Conservation (phyloP, 2,113 vertebrate genomes). For the Callocephalon fimbriatum region DNA sequence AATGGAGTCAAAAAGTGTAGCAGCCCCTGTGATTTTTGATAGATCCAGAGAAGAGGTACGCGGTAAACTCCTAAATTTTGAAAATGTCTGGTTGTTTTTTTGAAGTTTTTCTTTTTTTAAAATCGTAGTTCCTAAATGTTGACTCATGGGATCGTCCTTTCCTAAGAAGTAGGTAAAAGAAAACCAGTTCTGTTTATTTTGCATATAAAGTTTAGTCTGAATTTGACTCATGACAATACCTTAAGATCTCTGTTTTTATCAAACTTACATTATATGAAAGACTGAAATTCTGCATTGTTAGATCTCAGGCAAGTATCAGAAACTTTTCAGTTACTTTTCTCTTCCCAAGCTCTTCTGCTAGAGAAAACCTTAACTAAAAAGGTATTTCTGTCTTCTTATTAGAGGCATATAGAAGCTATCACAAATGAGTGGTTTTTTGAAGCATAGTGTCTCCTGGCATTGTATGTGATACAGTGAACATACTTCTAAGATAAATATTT, state of each 20-base stretch:
- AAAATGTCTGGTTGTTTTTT: neutral
- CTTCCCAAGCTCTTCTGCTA: neutral
- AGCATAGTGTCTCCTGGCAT: neutral
- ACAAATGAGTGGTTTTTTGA: neutral
- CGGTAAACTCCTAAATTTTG: neutral
- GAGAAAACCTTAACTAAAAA: neutral
- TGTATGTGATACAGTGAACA: neutral
- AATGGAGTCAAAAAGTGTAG: constrained; percentile 79
- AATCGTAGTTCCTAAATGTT: neutral
- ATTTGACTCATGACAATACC: neutral
- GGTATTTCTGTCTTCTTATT: neutral
- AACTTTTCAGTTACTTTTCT: neutral
- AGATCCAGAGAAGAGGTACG: constrained; percentile 91
- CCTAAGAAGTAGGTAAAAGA: neutral
- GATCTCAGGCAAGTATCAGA: neutral
- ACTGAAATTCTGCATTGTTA: neutral
- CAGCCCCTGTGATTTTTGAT: constrained; percentile 87
- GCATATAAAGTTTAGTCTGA: neutral
- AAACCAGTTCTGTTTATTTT: neutral
- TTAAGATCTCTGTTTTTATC: neutral
- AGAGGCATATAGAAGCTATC: neutral
- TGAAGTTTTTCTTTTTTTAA: neutral
- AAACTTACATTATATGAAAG: neutral
- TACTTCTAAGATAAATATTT: neutral
- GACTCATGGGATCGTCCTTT: neutral